Evolutionary conservation across 53 echinoderm and acorn worm genomes (phyloP).

Genomic region (Astropecten irregularis): DNA sequence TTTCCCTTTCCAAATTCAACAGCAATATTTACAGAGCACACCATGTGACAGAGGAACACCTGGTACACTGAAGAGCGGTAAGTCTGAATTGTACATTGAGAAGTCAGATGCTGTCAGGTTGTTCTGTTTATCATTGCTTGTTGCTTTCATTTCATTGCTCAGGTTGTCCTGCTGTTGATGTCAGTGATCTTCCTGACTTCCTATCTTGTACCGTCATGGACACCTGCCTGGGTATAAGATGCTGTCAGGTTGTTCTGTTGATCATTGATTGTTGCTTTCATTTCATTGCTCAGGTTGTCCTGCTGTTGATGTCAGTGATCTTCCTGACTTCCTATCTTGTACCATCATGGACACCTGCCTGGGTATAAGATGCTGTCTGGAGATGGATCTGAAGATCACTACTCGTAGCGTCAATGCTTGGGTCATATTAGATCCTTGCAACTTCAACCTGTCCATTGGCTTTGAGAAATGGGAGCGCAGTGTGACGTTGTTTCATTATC

Average conservation of each 20-base stretch:
- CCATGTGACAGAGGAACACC: conserved; percentile 18
- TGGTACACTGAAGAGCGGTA: conserved; percentile 19
- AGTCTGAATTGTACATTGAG: background rate
- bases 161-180: too few species aligned
- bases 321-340: too few species aligned
- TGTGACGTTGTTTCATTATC: conserved; percentile 41
- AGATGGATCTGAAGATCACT: too few species aligned
- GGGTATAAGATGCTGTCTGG: too few species aligned
- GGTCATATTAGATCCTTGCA: conserved; percentile 33
- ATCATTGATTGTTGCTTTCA: conserved; percentile 3
- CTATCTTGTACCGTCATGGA: too few species aligned
- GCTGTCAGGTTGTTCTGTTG: conserved; percentile 44
- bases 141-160: too few species aligned
- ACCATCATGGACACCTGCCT: too few species aligned
- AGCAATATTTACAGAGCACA: conserved; percentile 26
- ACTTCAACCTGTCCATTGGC: conserved; percentile 37
- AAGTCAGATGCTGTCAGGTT: too few species aligned
- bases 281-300: too few species aligned
- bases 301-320: too few species aligned
- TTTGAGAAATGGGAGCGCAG: conserved; percentile 38
- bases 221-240: conserved; percentile 29
- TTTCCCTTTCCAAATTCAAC: background rate
- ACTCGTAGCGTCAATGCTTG: conserved; percentile 21
- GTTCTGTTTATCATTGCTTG: too few species aligned
- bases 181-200: too few species aligned